These are phyloP conservation scores for Apodemia hepburni DNA, from an alignment of 2,888 invertebrate genomes.

Conservation along the genomic window DNA sequence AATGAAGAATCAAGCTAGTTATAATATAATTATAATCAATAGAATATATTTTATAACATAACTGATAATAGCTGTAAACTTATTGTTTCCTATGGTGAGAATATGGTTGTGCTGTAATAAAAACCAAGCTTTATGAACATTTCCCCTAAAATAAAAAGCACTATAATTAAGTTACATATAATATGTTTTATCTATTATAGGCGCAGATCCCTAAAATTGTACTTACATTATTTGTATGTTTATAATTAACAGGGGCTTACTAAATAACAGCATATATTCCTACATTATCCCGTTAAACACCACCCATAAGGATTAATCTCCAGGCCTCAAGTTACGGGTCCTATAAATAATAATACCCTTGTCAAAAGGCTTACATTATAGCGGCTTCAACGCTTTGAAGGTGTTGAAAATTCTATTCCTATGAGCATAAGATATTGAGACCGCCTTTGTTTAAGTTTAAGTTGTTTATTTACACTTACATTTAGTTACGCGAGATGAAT, in stretches of 20 bases:
- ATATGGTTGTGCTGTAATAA: too few relatives aligned
- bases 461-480: too few relatives aligned
- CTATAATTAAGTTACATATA: not conserved
- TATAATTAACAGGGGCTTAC: slow-evolving; percentile 17
- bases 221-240: slow-evolving; percentile 3
- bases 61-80: too few relatives aligned
- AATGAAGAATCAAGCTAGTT: too few relatives aligned
- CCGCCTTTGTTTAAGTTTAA: not conserved
- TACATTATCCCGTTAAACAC: slow-evolving; percentile 15
- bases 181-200: not conserved
- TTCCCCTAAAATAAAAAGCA: too few relatives aligned
- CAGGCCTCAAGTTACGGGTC: slow-evolving; percentile 39
- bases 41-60: too few relatives aligned
- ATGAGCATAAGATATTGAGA: slow-evolving; percentile 3
- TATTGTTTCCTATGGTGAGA: too few relatives aligned
- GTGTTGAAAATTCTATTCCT: slow-evolving; percentile 18
- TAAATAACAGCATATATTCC: slow-evolving; percentile 9
- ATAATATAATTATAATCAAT: too few relatives aligned
- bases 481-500: too few relatives aligned
- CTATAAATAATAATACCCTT: slow-evolving; percentile 63
- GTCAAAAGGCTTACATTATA: slow-evolving; percentile 51
- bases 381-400: slow-evolving; percentile 23
- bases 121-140: too few relatives aligned
- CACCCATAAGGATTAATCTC: slow-evolving; percentile 44
- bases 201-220: slow-evolving; percentile 1